Evolutionary conservation across 1,140 invertebrate species (phyloP), one percentile per base, ranked within the genome.

Genomic region (Zophobas morio): DNA sequence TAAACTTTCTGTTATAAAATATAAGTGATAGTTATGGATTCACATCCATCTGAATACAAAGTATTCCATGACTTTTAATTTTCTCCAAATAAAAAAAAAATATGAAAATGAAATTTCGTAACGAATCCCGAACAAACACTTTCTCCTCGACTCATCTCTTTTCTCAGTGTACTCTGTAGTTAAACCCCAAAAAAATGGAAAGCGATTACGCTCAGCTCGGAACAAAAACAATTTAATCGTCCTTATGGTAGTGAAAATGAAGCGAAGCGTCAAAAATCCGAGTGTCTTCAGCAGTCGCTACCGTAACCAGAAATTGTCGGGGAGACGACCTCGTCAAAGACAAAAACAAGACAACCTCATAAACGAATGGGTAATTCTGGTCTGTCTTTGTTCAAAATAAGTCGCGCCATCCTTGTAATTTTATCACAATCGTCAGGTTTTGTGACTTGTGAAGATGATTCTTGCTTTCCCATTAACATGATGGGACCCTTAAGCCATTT

Each of bases 221-320:
- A 40, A 66, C 60, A 66, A 66, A 66, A 66, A 66, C 60, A 40
- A 66, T 66, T 66, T 66, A 66, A 66, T 66, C 60, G 37, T 66
- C 60, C 60, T 66, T 32, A 66, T 51, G n/a, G 6, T 51, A 20
- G 6, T 51, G 49, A 20, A 4, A 20, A 51, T 66, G 60, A 66
- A 66, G 39, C 60, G 37, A 66, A 66, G 60, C 60, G 60, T 66
- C 49, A 51, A 51, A 51, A 51, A 51, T 51, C 49, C 20, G 49
- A 51, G 49, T 20, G 49, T 4, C n/a, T 51, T 4, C n/a, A 20
- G 49, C 49, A 51, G 3, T 20, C 49, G 49, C 49, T 5, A 4
- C 49, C 42, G 8, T 3, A 46, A 51, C 49, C 49, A 46, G 42
- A 60, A 60, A 60, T 60, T 36, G 4, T 39, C 35, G 36, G 60